Conservation (phyloP, 2,113 vertebrate species). For the Centropristis striata region DNA sequence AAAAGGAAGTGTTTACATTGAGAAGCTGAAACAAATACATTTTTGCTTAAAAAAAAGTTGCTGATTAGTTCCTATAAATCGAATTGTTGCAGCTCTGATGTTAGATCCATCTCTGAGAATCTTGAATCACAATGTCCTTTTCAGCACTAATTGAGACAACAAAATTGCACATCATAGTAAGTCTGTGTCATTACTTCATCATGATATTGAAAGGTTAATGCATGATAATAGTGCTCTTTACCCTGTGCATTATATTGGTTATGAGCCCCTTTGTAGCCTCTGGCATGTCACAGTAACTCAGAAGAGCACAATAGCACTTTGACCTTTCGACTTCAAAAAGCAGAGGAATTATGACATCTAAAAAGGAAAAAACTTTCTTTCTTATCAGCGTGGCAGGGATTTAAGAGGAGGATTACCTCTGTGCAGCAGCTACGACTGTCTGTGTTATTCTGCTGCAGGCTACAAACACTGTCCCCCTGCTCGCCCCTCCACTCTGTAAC, state of each 20-base stretch:
- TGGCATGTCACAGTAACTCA: conserved; percentile 13
- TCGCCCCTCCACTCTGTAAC: conserved; percentile 70
- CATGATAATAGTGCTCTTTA: background rate
- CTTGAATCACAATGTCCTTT: background rate
- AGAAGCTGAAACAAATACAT: background rate
- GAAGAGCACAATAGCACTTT: background rate
- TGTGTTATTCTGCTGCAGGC: conserved; percentile 67
- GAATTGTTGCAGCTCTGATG: background rate
- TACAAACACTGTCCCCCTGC: conserved; percentile 45
- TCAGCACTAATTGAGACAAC: background rate
- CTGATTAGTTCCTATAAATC: background rate
- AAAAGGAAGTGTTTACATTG: background rate
- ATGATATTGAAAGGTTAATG: background rate
- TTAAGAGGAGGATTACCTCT: conserved; percentile 48
- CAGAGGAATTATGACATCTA: background rate
- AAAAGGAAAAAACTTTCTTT: conserved; percentile 18
- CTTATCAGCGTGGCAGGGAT: conserved; percentile 35
- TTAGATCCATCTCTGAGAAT: background rate
- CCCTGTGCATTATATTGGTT: background rate
- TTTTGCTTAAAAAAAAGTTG: no score
- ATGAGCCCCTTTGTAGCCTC: conserved; percentile 8
- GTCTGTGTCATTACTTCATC: background rate
- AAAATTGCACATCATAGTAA: background rate
- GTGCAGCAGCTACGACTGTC: conserved; percentile 39
- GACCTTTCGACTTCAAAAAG: conserved; percentile 32